phyloP scores from a whole-genome alignment of 2,113 vertebrate species.

The Phrynosoma blainvillii region DNA sequence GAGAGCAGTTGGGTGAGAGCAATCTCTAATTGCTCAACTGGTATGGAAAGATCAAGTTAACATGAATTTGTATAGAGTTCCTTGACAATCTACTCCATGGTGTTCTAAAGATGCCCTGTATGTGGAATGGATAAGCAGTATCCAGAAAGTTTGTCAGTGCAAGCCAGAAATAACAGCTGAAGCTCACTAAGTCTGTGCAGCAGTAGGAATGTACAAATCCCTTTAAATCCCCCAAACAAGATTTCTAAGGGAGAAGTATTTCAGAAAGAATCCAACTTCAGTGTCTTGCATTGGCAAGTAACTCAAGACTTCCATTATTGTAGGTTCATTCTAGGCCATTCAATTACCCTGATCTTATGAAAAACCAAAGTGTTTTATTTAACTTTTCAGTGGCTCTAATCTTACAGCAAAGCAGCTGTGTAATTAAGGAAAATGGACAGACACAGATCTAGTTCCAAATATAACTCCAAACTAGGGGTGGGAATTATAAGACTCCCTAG shows the following conservation, averaged over 20 bases:
- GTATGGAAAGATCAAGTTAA: not conserved
- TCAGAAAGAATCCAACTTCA: slow-evolving; percentile 1
- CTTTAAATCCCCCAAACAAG: accelerated
- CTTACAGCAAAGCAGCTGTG: not conserved
- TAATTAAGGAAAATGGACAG: not conserved
- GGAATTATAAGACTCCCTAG: not conserved
- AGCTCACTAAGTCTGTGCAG: not conserved
- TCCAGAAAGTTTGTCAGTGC: not conserved
- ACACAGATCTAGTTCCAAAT: not conserved
- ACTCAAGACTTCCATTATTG: not conserved
- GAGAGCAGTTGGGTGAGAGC: not conserved
- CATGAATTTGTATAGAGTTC: not conserved
- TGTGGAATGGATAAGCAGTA: not conserved
- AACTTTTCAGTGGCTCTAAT: too few relatives aligned
- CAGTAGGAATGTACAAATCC: slow-evolving; percentile 8
- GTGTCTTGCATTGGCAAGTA: slow-evolving; percentile 5
- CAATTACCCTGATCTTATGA: not conserved
- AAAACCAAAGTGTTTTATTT: not conserved
- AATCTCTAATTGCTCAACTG: not conserved
- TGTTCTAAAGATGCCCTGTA: not conserved
- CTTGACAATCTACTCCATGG: not conserved
- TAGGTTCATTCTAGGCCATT: slow-evolving; percentile 21
- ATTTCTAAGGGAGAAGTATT: not conserved
- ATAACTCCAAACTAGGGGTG: not conserved
- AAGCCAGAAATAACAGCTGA: not conserved